Evolutionary conservation across 1,140 invertebrate species (phyloP).

Genomic region (Pseudoatta argentina): DNA sequence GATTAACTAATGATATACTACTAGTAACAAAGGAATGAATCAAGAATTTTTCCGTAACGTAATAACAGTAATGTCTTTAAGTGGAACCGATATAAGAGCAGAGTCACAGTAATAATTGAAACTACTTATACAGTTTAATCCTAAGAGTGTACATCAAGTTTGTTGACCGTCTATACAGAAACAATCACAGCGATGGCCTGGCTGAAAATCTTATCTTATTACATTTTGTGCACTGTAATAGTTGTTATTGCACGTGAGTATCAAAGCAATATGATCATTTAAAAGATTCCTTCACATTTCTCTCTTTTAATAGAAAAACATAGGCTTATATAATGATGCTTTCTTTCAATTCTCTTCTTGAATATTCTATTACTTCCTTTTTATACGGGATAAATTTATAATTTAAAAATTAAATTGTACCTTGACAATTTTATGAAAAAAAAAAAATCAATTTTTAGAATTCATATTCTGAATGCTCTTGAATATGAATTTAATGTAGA

Average conservation of each 20-base stretch:
- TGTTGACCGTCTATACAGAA: conserved; percentile 44
- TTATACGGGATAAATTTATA: not conserved
- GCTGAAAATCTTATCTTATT: conserved; percentile 57
- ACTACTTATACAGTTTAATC: conserved; percentile 50
- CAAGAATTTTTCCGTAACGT: not conserved
- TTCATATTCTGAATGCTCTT: conserved; percentile 5
- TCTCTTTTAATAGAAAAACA: not conserved
- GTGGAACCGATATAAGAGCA: conserved; percentile 41
- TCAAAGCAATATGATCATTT: not conserved
- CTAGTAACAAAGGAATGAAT: not conserved
- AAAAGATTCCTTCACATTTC: not conserved
- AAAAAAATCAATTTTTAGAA: not conserved
- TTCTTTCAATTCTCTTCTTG: not conserved
- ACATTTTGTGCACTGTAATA: conserved; percentile 48
- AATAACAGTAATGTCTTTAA: conserved; percentile 29
- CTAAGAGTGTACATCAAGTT: conserved; percentile 52
- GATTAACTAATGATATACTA: not conserved
- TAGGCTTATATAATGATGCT: not conserved
- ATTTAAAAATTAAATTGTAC: not conserved
- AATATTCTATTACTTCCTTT: not conserved
- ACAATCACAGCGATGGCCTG: conserved; percentile 60
- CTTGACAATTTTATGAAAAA: not conserved
- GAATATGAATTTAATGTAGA: conserved; percentile 43
- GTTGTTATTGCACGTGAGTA: conserved; percentile 62
- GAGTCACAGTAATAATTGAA: conserved; percentile 51